Conservation (phyloP, 1,140 invertebrate genomes). For the Euborellia annulipes region DNA sequence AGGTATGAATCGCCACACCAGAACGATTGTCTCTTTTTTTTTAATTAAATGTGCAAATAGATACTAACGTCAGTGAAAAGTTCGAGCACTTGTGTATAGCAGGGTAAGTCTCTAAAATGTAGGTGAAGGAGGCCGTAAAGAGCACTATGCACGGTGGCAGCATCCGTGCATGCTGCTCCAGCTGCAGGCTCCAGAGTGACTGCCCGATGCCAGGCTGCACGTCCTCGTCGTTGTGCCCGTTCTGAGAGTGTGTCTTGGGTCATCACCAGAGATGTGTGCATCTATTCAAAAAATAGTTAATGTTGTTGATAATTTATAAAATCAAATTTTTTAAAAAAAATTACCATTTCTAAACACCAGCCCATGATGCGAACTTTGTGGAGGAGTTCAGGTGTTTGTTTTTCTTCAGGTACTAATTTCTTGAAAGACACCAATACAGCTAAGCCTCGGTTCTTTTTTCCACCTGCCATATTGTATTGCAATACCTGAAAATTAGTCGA, state of each 20-base stretch:
- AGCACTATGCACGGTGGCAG: slow-evolving; percentile 35
- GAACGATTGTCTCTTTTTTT: neutral
- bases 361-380: slow-evolving; percentile 34
- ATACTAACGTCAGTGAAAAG: slow-evolving; percentile 38
- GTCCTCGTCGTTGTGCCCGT: slow-evolving; percentile 37
- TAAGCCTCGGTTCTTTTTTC: slow-evolving; percentile 28
- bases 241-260: slow-evolving; percentile 51
- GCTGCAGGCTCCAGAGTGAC: slow-evolving; percentile 28
- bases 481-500: slow-evolving; percentile 11
- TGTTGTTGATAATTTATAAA: too few relatives aligned
- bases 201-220: slow-evolving; percentile 43
- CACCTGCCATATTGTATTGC: slow-evolving; percentile 19
- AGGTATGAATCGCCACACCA: neutral
- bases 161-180: slow-evolving; percentile 43
- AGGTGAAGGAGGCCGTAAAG: slow-evolving; percentile 37
- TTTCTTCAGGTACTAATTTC: slow-evolving; percentile 21
- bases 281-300: slow-evolving; percentile 22
- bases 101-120: slow-evolving; percentile 32
- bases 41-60: neutral
- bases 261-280: slow-evolving; percentile 48
- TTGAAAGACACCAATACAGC: slow-evolving; percentile 32
- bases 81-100: slow-evolving; percentile 36
- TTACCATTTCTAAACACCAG: slow-evolving; percentile 42
- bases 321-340: slow-evolving; percentile 7
- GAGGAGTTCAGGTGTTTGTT: slow-evolving; percentile 25